phyloP scores from a whole-genome alignment of 2,797 vertebrate species.

The Tadarida brasiliensis region DNA sequence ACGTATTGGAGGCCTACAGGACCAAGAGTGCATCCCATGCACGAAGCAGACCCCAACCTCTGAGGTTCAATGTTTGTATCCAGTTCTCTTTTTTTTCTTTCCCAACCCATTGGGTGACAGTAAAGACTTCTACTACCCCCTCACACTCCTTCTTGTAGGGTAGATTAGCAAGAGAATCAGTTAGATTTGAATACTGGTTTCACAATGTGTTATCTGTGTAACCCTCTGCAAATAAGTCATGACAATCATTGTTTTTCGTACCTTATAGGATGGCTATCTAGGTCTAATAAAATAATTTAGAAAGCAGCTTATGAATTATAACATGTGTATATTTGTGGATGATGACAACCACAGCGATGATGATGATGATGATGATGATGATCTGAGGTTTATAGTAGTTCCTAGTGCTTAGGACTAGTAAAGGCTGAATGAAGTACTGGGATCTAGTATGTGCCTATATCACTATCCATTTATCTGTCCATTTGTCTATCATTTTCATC shows the following conservation, averaged over 20 bases:
- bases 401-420: neutral
- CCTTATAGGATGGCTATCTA: neutral
- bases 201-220: neutral
- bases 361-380: neutral
- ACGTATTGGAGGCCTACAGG: constrained; percentile 89
- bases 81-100: neutral
- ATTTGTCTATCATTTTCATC: neutral
- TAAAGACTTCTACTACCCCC: neutral
- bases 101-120: neutral
- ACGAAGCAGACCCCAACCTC: constrained; percentile 86
- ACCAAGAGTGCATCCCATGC: constrained; percentile 91
- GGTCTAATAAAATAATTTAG: constrained; percentile 33
- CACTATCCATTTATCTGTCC: constrained; percentile 7
- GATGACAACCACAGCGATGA: neutral
- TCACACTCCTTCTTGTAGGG: neutral
- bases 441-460: neutral
- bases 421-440: constrained; percentile 3
- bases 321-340: neutral
- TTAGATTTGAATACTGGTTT: neutral
- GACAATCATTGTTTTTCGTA: constrained; percentile 35
- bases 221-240: neutral
- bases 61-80: constrained; percentile 88
- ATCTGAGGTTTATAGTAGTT: neutral
- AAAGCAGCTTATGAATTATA: constrained; percentile 13
- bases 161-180: neutral